Conservation (phyloP, 2,888 invertebrate species). For the Lamellibrachia columna region DNA sequence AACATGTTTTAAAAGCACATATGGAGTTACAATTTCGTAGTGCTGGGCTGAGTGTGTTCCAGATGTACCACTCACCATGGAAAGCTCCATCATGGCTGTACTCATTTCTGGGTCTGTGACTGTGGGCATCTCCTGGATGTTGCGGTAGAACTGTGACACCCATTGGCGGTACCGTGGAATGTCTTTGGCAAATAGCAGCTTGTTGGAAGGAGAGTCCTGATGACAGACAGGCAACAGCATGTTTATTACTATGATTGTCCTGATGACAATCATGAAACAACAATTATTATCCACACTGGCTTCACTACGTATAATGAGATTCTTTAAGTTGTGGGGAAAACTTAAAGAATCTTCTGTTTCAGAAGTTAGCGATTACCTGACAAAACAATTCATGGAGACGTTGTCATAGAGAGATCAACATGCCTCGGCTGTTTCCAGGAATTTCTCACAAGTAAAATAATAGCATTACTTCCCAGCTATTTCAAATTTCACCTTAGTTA, state of each 20-base stretch:
- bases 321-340: neutral
- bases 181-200: constrained; percentile 98
- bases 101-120: constrained; percentile 99
- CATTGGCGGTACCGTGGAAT: constrained; percentile 61
- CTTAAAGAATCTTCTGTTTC: neutral
- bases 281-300: neutral
- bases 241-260: constrained; percentile 69
- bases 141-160: constrained; percentile 67
- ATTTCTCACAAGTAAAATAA: neutral
- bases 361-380: neutral
- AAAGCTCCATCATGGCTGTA: constrained; percentile 97
- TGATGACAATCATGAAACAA: constrained; percentile 36
- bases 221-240: neutral
- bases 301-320: neutral
- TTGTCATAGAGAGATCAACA: neutral
- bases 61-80: constrained; percentile 72
- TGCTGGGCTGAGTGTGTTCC: neutral
- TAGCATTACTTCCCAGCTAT: neutral
- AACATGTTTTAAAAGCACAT: no score
- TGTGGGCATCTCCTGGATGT: constrained; percentile 68
- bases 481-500: neutral
- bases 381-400: neutral
- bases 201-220: constrained; percentile 95
- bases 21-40: no score
- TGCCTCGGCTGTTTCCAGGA: neutral